Percentiles rank a stretch among this genome's conserved stretches.
Conservation (phyloP, 2,113 vertebrate species). For the Corythaeola cristata region DNA sequence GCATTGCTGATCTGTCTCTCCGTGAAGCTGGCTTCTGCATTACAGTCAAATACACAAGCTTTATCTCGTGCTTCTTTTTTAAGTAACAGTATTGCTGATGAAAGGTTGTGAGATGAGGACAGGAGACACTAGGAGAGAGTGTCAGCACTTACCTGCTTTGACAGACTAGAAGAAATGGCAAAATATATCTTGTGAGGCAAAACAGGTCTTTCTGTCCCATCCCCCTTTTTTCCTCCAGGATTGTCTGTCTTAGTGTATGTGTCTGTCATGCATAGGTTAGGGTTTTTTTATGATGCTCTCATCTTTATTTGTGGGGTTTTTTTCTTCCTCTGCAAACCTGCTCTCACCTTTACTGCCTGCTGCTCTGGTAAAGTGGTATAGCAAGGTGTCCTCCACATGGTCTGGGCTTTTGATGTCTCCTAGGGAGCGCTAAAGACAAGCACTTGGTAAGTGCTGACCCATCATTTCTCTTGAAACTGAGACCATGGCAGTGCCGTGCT, state of each 20-base stretch:
- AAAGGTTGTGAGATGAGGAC: background rate
- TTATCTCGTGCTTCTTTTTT: background rate
- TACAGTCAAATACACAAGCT: background rate
- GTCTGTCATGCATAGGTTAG: background rate
- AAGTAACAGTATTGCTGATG: background rate
- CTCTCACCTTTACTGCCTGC: background rate
- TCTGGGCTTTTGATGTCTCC: background rate
- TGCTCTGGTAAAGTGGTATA: background rate
- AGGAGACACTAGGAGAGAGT: background rate
- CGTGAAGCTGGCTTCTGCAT: background rate
- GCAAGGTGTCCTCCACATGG: background rate
- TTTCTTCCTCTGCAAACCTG: background rate
- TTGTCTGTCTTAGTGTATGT: background rate
- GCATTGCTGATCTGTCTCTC: background rate
- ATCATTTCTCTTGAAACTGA: slow-evolving; percentile 13
- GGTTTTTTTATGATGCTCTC: background rate
- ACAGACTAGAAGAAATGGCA: background rate
- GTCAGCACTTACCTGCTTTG: background rate
- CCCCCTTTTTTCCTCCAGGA: background rate
- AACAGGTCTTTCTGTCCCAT: background rate
- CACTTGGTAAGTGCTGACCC: background rate
- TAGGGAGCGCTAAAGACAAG: background rate
- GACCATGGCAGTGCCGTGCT: background rate
- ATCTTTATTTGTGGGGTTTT: background rate
- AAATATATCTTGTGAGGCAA: background rate